Percentiles rank a stretch among this genome's conserved stretches.
phyloP scores from a whole-genome alignment of 1,140 invertebrate genomes.

The Lordiphosa mommai region DNA sequence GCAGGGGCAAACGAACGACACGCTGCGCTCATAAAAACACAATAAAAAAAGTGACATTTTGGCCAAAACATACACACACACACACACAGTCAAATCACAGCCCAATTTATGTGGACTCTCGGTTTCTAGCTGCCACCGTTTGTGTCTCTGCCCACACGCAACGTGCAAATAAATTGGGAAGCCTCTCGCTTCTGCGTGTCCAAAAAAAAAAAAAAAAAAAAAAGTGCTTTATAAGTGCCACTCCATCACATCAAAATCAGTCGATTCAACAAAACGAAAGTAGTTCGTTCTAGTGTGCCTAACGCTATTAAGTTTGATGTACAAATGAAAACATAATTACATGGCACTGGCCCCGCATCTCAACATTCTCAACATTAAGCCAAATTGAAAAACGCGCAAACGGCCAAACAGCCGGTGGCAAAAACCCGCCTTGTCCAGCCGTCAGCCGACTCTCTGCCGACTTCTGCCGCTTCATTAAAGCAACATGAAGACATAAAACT shows the following conservation, averaged over 20 bases:
- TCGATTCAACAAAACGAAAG: slow-evolving; percentile 63
- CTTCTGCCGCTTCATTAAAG: slow-evolving; percentile 31
- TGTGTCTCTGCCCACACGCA: slow-evolving; percentile 42
- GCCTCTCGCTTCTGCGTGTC: slow-evolving; percentile 13
- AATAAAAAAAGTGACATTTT: slow-evolving; percentile 76
- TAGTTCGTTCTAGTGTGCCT: slow-evolving; percentile 60
- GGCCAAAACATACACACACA: slow-evolving; percentile 62
- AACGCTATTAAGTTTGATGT: slow-evolving; percentile 51
- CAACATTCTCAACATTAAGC: slow-evolving; percentile 49
- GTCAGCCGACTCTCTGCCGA: background rate
- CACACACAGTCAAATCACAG: slow-evolving; percentile 60
- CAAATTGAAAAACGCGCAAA: slow-evolving; percentile 37
- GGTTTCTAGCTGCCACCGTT: slow-evolving; percentile 1
- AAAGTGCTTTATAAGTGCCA: slow-evolving; percentile 71
- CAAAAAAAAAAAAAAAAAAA: too few relatives aligned
- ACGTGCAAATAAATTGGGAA: slow-evolving; percentile 45
- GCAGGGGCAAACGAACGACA: slow-evolving; percentile 42
- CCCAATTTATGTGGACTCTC: slow-evolving; percentile 51
- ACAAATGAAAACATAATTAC: slow-evolving; percentile 67
- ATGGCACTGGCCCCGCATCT: too few relatives aligned
- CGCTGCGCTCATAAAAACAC: slow-evolving; percentile 72
- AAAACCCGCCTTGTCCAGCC: slow-evolving; percentile 11
- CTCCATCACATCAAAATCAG: slow-evolving; percentile 69
- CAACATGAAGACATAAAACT: slow-evolving; percentile 52
- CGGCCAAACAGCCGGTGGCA: slow-evolving; percentile 36